These are phyloP conservation scores for Bradypodion ventrale DNA, from an alignment of 2,797 vertebrate genomes.

Conservation along the genomic window DNA sequence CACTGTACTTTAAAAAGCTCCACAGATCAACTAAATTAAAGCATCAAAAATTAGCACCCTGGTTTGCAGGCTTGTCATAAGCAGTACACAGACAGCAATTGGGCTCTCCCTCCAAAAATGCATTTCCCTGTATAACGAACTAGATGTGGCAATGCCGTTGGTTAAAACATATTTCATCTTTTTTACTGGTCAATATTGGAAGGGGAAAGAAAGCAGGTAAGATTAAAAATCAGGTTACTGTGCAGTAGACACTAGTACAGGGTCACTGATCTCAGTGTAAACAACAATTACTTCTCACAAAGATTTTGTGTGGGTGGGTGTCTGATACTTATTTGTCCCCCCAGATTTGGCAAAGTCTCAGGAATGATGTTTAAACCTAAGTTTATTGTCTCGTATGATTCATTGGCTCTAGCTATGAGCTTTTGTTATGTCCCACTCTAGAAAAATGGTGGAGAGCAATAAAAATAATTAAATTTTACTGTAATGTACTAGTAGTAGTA, in stretches of 20 bases:
- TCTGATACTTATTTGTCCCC: not conserved
- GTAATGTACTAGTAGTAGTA: not conserved
- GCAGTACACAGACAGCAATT: not conserved
- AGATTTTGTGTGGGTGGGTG: not conserved
- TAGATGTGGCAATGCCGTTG: not conserved
- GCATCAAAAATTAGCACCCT: not conserved
- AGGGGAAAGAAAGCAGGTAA: not conserved
- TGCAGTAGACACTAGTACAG: not conserved
- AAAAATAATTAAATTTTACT: not conserved
- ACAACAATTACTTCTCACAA: not conserved
- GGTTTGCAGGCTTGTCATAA: not conserved
- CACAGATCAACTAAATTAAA: not conserved
- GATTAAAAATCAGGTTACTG: no score
- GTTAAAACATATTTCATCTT: not conserved
- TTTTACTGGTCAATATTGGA: not conserved
- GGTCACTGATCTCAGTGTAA: not conserved
- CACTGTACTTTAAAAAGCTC: not conserved
- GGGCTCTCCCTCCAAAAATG: not conserved
- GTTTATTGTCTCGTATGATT: slow-evolving; percentile 6
- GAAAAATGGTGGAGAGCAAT: not conserved
- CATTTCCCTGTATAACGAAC: not conserved
- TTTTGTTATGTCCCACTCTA: not conserved
- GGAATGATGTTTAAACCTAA: not conserved
- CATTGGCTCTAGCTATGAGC: not conserved
- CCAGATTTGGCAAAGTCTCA: not conserved